phyloP scores from a whole-genome alignment of 2,797 vertebrate species.

The Dendrocincla fuliginosa region DNA sequence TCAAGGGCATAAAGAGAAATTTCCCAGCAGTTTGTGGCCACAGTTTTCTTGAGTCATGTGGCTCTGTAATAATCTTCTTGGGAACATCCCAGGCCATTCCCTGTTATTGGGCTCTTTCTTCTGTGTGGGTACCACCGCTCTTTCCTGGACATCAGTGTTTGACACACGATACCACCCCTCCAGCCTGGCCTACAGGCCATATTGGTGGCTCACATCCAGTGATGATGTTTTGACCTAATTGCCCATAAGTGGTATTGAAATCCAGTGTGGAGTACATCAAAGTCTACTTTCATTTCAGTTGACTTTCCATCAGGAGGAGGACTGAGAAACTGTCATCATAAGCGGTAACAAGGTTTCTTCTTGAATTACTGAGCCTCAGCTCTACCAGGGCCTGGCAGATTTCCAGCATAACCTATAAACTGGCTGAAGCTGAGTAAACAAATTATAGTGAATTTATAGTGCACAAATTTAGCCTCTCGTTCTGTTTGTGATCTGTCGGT shows the following conservation, averaged over 20 bases:
- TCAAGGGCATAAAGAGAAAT: background rate
- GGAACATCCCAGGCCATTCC: background rate
- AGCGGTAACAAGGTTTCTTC: background rate
- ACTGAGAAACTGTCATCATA: slow-evolving; percentile 13
- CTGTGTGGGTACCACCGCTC: background rate
- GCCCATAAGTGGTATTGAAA: background rate
- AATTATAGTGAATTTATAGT: slow-evolving; percentile 48
- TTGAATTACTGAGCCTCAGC: slow-evolving; percentile 30
- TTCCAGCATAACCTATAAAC: slow-evolving; percentile 46
- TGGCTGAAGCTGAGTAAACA: slow-evolving; percentile 45
- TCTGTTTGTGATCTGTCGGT: background rate
- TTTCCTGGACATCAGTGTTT: background rate
- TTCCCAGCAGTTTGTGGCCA: background rate
- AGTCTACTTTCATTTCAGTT: slow-evolving; percentile 1
- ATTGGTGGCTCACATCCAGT: background rate
- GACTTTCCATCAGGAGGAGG: slow-evolving; percentile 27
- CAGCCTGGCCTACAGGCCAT: background rate
- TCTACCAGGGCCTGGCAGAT: background rate
- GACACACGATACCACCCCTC: background rate
- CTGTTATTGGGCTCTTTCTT: background rate
- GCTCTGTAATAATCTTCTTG: background rate
- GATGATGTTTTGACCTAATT: background rate
- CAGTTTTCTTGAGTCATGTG: background rate
- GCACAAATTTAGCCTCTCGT: slow-evolving; percentile 22
- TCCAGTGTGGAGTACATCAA: background rate